Evolutionary conservation across 2,113 vertebrate genomes (phyloP), one percentile per base, ranked within the genome.

Genomic region (Proterorhinus semilunaris): DNA sequence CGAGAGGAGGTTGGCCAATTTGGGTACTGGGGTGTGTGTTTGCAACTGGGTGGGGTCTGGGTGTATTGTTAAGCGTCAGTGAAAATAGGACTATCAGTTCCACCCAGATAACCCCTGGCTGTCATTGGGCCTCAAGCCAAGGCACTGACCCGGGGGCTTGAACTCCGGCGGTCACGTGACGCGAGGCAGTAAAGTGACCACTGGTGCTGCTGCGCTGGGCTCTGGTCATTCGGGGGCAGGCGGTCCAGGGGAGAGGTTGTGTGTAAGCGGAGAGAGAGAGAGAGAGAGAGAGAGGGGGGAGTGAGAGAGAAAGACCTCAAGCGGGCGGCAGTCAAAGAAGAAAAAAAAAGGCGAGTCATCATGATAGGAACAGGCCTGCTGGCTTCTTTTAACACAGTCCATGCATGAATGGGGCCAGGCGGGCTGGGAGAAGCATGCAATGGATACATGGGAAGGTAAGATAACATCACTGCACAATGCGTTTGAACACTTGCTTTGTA

Each of bases 371-470:
- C 82, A 73, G 84, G 89, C 76, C 80, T 13, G 3, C 42, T 71
- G 78, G 76, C 76, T 88, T 86, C 89, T 89, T 86, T 72, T 81
- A 90, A 83, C 86, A 65, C 75, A 75, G 89, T 91, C 84, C 78
- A 51, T 86, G 90, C 89, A 91, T 96, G 92, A 94, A 95, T 95
- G 94, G 94, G 92, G 90, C 89, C 79, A 90, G 87, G 86, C 82
- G 80, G 79, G 89, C 86, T 88, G 75, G 78, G 76, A 92, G 92
- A 94, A 95, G 94, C 92, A 95, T 94, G 93, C 95, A 89, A 96
- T 96, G 96, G 96, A 97, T 88, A 93, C 94, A 91, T 96, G 95
- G 96, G 95, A 96, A 96, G 96, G 96, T 96, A 94, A 93, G 90
- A 36, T 15, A 11, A 13, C 16, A 44, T 8, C 43, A 10, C 9